phyloP scores from a whole-genome alignment of 2,797 vertebrate genomes.

The Luscinia luscinia region DNA sequence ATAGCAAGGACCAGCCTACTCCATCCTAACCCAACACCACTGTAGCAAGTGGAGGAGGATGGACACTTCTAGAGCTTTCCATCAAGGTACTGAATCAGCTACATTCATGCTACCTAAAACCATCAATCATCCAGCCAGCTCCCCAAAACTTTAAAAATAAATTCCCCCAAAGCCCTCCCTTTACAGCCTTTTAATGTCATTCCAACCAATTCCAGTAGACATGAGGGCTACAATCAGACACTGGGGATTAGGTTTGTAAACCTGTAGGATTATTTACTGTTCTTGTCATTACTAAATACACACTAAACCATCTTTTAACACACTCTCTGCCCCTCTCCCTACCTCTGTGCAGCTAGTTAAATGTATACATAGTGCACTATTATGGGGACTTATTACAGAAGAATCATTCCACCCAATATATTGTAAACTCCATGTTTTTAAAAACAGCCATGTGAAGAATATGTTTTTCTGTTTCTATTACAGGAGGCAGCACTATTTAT shows the following conservation, averaged over 20 bases:
- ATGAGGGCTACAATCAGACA: not conserved
- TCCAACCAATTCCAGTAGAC: not conserved
- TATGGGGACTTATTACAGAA: constrained; percentile 37
- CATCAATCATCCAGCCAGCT: not conserved
- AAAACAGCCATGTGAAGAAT: constrained; percentile 28
- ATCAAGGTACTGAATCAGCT: not conserved
- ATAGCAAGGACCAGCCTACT: not conserved
- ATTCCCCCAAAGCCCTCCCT: not conserved
- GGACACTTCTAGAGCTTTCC: not conserved
- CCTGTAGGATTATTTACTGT: constrained; percentile 64
- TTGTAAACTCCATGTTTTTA: constrained; percentile 41
- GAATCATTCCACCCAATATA: not conserved
- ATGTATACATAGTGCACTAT: not conserved
- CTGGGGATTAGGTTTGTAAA: constrained; percentile 58
- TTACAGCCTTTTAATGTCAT: not conserved
- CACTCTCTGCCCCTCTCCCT: not conserved
- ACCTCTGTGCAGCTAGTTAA: constrained; percentile 8
- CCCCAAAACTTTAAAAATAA: not conserved
- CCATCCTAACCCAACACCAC: not conserved
- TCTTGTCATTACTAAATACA: constrained; percentile 50
- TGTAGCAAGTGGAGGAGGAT: fast-evolving
- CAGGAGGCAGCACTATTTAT: constrained; percentile 59
- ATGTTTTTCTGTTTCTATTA: constrained; percentile 60
- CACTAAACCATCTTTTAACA: constrained; percentile 16
- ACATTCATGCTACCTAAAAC: not conserved